Conservation (phyloP, 2,113 vertebrate genomes). For the Scomber japonicus region DNA sequence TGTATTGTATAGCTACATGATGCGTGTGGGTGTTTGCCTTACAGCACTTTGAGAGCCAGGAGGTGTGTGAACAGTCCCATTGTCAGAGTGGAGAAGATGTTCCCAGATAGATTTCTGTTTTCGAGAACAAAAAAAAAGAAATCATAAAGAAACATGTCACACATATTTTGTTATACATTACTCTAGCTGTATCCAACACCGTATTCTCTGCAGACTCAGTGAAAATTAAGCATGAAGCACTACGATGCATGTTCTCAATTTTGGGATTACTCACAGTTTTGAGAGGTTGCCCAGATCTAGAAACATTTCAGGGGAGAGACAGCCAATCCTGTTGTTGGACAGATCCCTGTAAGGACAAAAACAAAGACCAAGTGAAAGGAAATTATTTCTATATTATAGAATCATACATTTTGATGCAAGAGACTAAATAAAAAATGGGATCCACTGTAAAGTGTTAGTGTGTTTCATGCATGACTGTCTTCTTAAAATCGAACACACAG, state of each 20-base stretch:
- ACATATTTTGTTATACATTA: not conserved
- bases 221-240: slow-evolving; percentile 38
- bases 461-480: slow-evolving; percentile 12
- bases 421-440: not conserved
- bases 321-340: slow-evolving; percentile 95
- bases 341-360: slow-evolving; percentile 88
- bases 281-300: slow-evolving; percentile 88
- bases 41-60: slow-evolving; percentile 88
- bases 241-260: slow-evolving; percentile 51
- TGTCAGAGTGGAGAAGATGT: slow-evolving; percentile 92
- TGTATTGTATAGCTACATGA: not conserved
- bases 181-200: not conserved
- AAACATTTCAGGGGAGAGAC: slow-evolving; percentile 91
- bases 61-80: slow-evolving; percentile 89
- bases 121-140: slow-evolving; percentile 21
- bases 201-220: not conserved
- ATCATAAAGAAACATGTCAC: slow-evolving; percentile 20
- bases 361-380: not conserved
- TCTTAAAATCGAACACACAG: not conserved
- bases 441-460: slow-evolving; percentile 1
- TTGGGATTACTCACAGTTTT: slow-evolving; percentile 89
- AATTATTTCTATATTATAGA: too few relatives aligned
- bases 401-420: not conserved
- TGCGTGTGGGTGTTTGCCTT: slow-evolving; percentile 71
- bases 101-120: slow-evolving; percentile 91